Evolutionary conservation across 2,113 vertebrate species (phyloP), one percentile per base, ranked within the genome.

Genomic region (Prolemur simus): DNA sequence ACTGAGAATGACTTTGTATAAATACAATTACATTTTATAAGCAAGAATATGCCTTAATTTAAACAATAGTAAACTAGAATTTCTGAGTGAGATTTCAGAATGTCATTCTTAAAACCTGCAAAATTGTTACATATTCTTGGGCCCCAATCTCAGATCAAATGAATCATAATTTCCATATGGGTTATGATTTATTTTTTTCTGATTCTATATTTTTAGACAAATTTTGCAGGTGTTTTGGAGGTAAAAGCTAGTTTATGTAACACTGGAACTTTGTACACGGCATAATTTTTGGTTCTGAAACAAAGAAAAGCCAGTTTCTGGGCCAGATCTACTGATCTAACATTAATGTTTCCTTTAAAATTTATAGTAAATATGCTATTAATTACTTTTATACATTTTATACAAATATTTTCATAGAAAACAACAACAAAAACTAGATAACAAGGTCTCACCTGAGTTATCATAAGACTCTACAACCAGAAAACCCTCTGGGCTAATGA

Each of bases 71-170:
- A 76, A 76, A 82, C 5, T 60, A 54, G 0, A 39, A 1, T 93
- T 93, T 95, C 49, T 69, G 73, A 76, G 10, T 82, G 7, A 82
- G 32, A 68, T 77, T 87, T 95, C 13, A 82, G 23, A 83, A 93
- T 69, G 15, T 32, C 58, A 63, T 71, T 85, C 37, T 15, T 6
- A 45, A 37, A 89, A 39, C 9, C 10, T 37, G 21, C 5, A 58
- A 32, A 86, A 23, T 42, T 42, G 0, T 82, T 90, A 18, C 13
- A 34, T 10, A 64, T 56, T 58, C 5, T 76, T 25, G 3, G 21
- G 20, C 17, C 54, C 5, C 17, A 34, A 12, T 34, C 34, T 93
- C 12, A 60, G 18, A 56, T 54, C 8, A 69, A 78, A 63, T n/a
- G 4, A 37, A 9, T 49, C 27, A 42, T 60, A 52, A 63, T 88